Base-by-base conservation (phyloP, 1,140 invertebrate genomes). In the Dreissena polymorpha region DNA sequence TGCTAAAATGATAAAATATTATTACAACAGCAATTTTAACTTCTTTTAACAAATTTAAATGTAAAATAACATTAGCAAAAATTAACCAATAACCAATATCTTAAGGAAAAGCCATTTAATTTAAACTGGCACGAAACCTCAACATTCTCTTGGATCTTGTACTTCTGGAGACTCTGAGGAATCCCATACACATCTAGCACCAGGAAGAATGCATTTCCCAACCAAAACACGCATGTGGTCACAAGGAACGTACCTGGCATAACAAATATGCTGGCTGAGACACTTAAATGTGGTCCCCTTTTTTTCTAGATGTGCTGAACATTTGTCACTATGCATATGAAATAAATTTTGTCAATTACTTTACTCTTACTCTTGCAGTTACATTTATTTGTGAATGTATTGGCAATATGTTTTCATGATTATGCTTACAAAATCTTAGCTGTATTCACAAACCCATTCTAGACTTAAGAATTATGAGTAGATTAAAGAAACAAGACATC, bases 171-270 rank as follows among this genome's bases (percentile, higher is more conserved):
- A 84, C 94, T 94, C 18, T 93, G 93, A 8, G 96, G 96, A 85
- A 94, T 94, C 85, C 96, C 95, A 21, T 95, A 96, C 39, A 96
- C 75, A 89, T 97, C 96, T 87, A 97, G 92, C 65, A 96, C 85
- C 0, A 95, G 96, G 90, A 96, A 96, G 80, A 96, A 94, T 0
- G 94, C 94, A 12, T 96, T 96, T 84, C 96, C 93, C 1, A 94
- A 75, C 96, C 96, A 97, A 90, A 97, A 97, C 0, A 96, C 95
- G 0, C 94, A 88, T 82, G 95, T 94, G 0, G 95, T 95, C 49
- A 95, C 83, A 21, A 93, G 83, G 57, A 93, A 92, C 0, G 94
- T 94, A 23, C 95, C 95, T 95, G 89, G 7, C 29, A 92, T 81
- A 73, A 95, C 93, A 69, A 27, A 27, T n/a, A 68, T 25, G 18